Base-by-base conservation (phyloP, 2,888 invertebrate species). In the Dusona sp. region DNA sequence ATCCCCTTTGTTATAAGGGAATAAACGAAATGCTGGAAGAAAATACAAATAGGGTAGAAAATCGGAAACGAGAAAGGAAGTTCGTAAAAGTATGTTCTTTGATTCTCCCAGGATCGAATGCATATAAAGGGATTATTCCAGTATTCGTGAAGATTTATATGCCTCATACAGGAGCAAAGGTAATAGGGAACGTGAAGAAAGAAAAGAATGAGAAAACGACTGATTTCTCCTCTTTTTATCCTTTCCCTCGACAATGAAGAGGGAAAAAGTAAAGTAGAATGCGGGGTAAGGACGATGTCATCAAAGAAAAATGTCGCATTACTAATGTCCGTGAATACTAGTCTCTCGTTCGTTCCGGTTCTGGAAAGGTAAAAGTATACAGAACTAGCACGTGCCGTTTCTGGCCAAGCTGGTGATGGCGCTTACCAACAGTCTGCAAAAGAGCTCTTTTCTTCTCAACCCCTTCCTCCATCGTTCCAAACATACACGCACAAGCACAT, bases 231-330 rank as follows among this genome's bases (percentile, higher is more conserved):
- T 79, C 54, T 79, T 84, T 79, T 78, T 61, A 51, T 79, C n/a
- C 38, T 64, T 9, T 45, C 72, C 11, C n/a, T 36, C 38, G 65
- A 68, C 42, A 25, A 79, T n/a, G 64, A 57, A 68, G 51, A 54
- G 74, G 36, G 57, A 74, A 42, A 61, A 74, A 57, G 61, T 25
- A 61, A 61, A 61, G 42, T 29, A 29, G 45, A 42, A 42, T 19
- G 64, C 42, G 64, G 57, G 38, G n/a, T 38, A 38, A 13, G 64
- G 81, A 80, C 84, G 86, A 86, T 77, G 87, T 86, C 86, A 84
- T 84, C 67, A 90, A 86, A 86, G 87, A 85, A 80, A 84, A 88
- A 88, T 88, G 89, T 85, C 87, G 88, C 87, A 88, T 89, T 90
- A 88, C 89, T 90, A 90, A 89, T 89, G 88, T 88, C 88, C 87